Evolutionary conservation across 2,113 vertebrate species (phyloP).

Genomic region (Hassar affinis): DNA sequence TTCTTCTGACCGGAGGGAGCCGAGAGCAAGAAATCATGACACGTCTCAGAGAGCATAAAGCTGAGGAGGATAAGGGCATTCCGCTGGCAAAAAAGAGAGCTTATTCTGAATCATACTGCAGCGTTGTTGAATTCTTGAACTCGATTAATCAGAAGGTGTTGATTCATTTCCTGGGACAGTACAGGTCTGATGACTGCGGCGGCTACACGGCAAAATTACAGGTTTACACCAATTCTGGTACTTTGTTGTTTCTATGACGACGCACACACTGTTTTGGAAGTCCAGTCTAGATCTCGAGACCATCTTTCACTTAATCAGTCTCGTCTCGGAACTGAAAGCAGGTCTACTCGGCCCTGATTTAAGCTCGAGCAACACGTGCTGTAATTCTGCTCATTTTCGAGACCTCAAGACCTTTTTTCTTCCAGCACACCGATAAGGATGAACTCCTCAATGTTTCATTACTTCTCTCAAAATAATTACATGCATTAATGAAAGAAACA

Average conservation of each 20-base stretch:
- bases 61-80: constrained; percentile 15
- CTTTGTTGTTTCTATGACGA: background rate
- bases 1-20: constrained; percentile 52
- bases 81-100: constrained; percentile 44
- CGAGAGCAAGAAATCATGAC: constrained; percentile 55
- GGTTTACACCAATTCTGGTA: background rate
- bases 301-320: too few relatives aligned
- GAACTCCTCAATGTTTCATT: too few relatives aligned
- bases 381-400: too few relatives aligned
- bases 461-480: too few relatives aligned
- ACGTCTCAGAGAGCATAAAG: constrained; percentile 40
- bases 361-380: too few relatives aligned
- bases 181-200: background rate
- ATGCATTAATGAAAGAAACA: too few relatives aligned
- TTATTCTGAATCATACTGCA: background rate
- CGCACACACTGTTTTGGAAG: background rate
- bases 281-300: too few relatives aligned
- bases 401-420: too few relatives aligned
- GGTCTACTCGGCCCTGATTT: too few relatives aligned
- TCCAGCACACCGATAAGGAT: too few relatives aligned
- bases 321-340: too few relatives aligned
- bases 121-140: background rate
- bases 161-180: background rate
- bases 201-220: background rate
- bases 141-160: background rate